Evolutionary conservation across 2,113 vertebrate species (phyloP), one percentile per base, ranked within the genome.

Genomic region (Muntiacus muntjak): DNA sequence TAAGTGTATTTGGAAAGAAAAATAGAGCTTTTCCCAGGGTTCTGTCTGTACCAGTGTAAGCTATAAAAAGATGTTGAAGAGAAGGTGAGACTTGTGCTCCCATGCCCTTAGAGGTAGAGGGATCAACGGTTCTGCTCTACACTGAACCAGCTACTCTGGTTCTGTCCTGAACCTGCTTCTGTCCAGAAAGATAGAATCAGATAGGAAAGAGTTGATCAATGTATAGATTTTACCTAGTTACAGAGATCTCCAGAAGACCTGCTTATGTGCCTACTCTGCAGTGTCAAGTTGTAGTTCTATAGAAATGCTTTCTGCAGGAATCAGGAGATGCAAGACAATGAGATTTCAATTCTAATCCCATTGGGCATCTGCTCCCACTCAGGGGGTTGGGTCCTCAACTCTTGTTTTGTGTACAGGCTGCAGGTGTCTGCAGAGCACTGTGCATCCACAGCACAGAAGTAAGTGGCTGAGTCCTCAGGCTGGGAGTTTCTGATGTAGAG

Each of bases 381-480:
- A 40, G 17, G 52, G 54, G 40, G 2, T 12, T 78, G 17, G 47
- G 23, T 54, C 40, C 54, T 43, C 67, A 30, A 40, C 76, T 95
- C 0, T 3, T 23, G 60, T 64, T 97, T 94, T 43, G 28, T 62
- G 96, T 50, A 50, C 2, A 62, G 79, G 47, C 54, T 58, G 84
- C 95, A 79, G 84, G 91, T 94, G 87, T 19, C 55, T 87, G 30
- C 26, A 64, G 50, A 92, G 19, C 79, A 94, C 87, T 84, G 95
- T 95, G 90, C 45, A 7, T 55, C 12, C 30, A 79, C 33, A 2
- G 95, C 60, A 23, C 97, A 96, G 83, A 95, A 71, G 60, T 96
- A 98, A 19, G 71, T 76, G 74, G 79, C 87, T 43, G 96, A 94
- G 57, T 97, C 95, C 57, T 11, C 85, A 50, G 71, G 91, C 88